phyloP scores from a whole-genome alignment of 2,113 vertebrate genomes.

The human region GRCh38 chr11:122346001-122346500 shows the following conservation, averaged over 20 bases:
- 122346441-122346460: not conserved
- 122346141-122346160: not conserved
- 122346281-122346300: not conserved
- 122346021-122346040: not conserved
- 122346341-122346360: not conserved
- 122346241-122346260: no score
- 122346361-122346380: not conserved
- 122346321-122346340: not conserved
- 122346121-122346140: not conserved
- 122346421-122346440: not conserved
- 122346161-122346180: not conserved
- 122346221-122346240: fast-evolving
- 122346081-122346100: not conserved
- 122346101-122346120: not conserved
- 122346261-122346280: not conserved
- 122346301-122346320: not conserved
- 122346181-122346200: not conserved
- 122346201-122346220: fast-evolving
- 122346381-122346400: not conserved
- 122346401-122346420: not conserved
- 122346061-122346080: not conserved
- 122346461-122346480: not conserved
- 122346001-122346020: slow-evolving; percentile 2
- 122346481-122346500: not conserved
- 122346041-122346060: not conserved